These are phyloP conservation scores for Luffia ferchaultella DNA, from an alignment of 2,888 invertebrate species.

Conservation along the genomic window DNA sequence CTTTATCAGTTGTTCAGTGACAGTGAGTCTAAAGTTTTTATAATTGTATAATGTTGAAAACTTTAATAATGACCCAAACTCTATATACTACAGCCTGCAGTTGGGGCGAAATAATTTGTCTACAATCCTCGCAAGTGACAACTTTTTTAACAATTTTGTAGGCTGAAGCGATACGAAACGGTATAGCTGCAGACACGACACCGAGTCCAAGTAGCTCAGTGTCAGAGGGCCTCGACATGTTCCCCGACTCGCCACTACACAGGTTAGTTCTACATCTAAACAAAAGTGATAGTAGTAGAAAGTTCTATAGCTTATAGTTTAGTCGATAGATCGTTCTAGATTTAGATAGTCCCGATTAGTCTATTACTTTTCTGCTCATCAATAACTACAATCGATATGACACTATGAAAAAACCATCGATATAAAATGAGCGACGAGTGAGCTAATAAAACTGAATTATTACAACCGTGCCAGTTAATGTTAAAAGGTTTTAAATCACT, in stretches of 20 bases:
- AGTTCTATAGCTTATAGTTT: neutral
- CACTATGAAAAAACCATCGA: constrained; percentile 34
- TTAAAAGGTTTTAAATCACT: constrained; percentile 65
- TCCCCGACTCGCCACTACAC: constrained; percentile 88
- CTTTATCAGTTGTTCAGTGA: too few species aligned
- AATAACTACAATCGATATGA: neutral
- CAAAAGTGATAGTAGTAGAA: neutral
- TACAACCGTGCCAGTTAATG: constrained; percentile 58
- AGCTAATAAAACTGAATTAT: constrained; percentile 62
- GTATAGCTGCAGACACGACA: constrained; percentile 76
- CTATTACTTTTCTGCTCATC: neutral
- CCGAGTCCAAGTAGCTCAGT: constrained; percentile 91
- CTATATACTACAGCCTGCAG: too few species aligned
- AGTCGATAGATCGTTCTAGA: neutral
- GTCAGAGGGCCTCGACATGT: constrained; percentile 89
- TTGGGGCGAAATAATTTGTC: too few species aligned
- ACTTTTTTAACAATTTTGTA: constrained; percentile 27
- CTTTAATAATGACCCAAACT: too few species aligned
- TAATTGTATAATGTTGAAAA: too few species aligned
- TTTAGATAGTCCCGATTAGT: neutral
- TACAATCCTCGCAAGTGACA: too few species aligned
- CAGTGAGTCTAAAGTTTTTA: too few species aligned
- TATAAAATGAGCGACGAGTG: constrained; percentile 52
- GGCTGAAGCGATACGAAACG: constrained; percentile 64
- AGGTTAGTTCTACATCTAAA: constrained; percentile 71